A percentile compares a stretch with the other conserved stretches of the same genome.
phyloP scores from a whole-genome alignment of 2,113 vertebrate species.

The Hyperoodon ampullatus region DNA sequence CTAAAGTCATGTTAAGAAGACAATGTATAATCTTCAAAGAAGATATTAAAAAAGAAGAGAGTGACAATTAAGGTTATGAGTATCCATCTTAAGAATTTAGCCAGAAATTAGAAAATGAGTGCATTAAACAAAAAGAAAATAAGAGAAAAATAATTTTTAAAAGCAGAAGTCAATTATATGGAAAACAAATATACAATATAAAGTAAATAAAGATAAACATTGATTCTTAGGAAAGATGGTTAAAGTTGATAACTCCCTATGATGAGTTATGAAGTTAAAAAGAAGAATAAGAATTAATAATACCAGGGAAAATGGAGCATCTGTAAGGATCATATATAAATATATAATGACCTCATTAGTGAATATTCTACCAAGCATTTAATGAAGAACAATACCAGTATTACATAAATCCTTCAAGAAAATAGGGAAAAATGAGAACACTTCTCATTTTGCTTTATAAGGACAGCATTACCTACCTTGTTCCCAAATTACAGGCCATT shows the following conservation, averaged over 20 bases:
- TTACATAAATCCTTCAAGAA: not conserved
- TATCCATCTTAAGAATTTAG: not conserved
- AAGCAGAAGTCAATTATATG: not conserved
- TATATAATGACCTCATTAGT: not conserved
- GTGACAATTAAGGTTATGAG: not conserved
- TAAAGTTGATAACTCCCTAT: not conserved
- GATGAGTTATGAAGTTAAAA: not conserved
- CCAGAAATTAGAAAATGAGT: not conserved
- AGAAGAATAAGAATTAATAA: not conserved
- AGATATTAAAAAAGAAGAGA: not conserved
- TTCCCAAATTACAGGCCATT: not conserved
- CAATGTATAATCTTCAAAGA: not conserved
- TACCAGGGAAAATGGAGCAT: not conserved
- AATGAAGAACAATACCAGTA: not conserved
- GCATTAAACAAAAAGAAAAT: not conserved
- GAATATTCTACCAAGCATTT: not conserved
- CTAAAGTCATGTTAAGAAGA: not conserved
- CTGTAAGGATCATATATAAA: not conserved
- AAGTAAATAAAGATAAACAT: not conserved
- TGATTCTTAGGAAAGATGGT: not conserved
- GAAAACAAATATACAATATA: not conserved
- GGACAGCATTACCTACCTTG: not conserved
- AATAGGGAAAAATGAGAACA: not conserved
- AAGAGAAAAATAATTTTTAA: not conserved
- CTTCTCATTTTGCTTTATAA: not conserved